Evolutionary conservation across 2,888 invertebrate genomes (phyloP).

Genomic region (Eristalinus aeneus): DNA sequence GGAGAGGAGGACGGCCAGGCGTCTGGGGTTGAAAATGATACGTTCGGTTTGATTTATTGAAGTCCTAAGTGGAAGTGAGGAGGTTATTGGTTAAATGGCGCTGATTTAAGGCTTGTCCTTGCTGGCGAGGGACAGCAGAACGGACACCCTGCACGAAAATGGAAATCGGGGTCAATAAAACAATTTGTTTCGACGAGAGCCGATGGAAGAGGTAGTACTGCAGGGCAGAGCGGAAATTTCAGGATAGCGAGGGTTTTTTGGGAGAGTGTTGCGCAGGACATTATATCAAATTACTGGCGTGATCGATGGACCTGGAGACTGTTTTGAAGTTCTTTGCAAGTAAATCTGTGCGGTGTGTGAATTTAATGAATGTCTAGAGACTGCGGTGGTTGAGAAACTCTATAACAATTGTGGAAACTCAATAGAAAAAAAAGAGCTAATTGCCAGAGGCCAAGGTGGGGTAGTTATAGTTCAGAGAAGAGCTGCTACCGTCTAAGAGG

Average conservation of each 20-base stretch:
- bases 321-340: background rate
- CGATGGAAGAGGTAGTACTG: background rate
- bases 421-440: too few relatives aligned
- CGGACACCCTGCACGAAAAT: background rate
- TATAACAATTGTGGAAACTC: too few relatives aligned
- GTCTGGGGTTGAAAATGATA: constrained; percentile 52
- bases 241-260: background rate
- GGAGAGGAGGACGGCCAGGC: background rate
- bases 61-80: constrained; percentile 70
- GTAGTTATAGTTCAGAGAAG: too few relatives aligned
- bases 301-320: background rate
- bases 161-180: constrained; percentile 47
- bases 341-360: too few relatives aligned
- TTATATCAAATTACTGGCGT: background rate
- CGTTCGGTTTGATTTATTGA: constrained; percentile 69
- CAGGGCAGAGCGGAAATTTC: background rate
- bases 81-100: constrained; percentile 72
- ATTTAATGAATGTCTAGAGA: too few relatives aligned
- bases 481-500: too few relatives aligned
- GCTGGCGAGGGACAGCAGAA: constrained; percentile 1
- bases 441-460: too few relatives aligned
- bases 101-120: constrained; percentile 67
- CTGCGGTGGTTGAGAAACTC: too few relatives aligned
- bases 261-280: background rate
- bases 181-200: constrained; percentile 13